Percentiles rank a stretch among this genome's conserved stretches.
These are phyloP conservation scores for Megaceryle alcyon DNA, from an alignment of 2,797 vertebrate species.

Conservation along the genomic window DNA sequence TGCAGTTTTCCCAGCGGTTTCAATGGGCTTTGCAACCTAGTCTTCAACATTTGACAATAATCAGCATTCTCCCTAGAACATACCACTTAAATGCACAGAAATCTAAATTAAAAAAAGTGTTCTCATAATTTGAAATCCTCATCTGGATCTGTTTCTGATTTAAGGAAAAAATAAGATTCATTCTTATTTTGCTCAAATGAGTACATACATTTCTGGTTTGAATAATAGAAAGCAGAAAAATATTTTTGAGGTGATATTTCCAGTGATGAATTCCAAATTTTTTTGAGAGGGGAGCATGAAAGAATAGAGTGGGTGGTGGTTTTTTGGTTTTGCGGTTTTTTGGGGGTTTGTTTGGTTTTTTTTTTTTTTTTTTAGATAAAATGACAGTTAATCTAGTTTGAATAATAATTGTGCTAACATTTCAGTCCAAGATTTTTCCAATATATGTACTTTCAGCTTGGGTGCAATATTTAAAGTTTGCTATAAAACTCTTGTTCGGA, in stretches of 20 bases:
- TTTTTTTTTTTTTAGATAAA: neutral
- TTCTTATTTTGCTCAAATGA: conserved; percentile 34
- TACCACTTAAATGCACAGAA: conserved; percentile 31
- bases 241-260: conserved; percentile 51
- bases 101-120: conserved; percentile 9
- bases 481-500: neutral
- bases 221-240: conserved; percentile 44
- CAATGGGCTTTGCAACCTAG: neutral
- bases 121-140: conserved; percentile 51
- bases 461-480: conserved; percentile 1
- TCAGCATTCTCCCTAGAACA: conserved; percentile 45
- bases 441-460: neutral
- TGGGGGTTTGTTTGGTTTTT: too few relatives aligned
- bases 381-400: neutral
- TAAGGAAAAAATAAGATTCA: neutral
- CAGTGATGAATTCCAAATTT: conserved; percentile 34
- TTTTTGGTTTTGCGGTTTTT: neutral
- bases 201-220: conserved; percentile 36
- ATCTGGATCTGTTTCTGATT: conserved; percentile 54
- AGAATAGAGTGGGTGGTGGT: neutral
- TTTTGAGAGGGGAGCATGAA: neutral
- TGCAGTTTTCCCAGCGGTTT: conserved; percentile 40
- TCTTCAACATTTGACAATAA: conserved; percentile 54
- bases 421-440: neutral
- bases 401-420: neutral